phyloP scores from a whole-genome alignment of 1,140 invertebrate genomes.

The Nephotettix cincticeps region DNA sequence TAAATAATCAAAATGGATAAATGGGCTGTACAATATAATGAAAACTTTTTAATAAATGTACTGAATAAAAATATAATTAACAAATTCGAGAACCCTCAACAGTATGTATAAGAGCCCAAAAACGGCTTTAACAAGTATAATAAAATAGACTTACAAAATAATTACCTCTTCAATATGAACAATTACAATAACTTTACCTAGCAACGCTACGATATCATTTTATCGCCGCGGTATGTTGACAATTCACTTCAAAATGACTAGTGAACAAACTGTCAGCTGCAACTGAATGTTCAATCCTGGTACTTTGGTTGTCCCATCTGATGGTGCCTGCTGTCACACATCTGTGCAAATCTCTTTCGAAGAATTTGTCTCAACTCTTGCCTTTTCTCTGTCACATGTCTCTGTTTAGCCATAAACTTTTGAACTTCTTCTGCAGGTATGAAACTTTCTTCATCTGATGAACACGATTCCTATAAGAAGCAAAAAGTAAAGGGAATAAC shows the following conservation, averaged over 20 bases:
- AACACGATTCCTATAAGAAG: conserved; percentile 57
- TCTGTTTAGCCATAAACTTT: conserved; percentile 73
- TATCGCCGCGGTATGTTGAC: background rate
- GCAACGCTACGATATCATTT: background rate
- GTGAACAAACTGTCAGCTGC: background rate
- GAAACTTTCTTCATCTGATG: conserved; percentile 71
- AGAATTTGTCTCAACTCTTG: conserved; percentile 78
- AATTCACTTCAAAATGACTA: conserved; percentile 10
- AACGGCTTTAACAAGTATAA: conserved; percentile 18
- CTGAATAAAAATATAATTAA: background rate
- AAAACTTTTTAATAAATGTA: too few species aligned
- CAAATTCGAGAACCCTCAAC: conserved; percentile 17
- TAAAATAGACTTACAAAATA: conserved; percentile 22
- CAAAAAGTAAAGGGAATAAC: too few species aligned
- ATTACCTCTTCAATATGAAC: conserved; percentile 11
- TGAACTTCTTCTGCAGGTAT: conserved; percentile 86
- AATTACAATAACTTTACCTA: conserved; percentile 6
- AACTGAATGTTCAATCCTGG: too few species aligned
- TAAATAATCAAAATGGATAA: too few species aligned
- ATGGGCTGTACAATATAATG: too few species aligned
- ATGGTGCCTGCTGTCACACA: conserved; percentile 43
- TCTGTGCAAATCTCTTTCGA: conserved; percentile 75
- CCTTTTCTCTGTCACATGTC: conserved; percentile 73
- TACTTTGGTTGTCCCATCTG: too few species aligned
- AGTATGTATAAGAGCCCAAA: conserved; percentile 4